Evolutionary conservation across 2,113 vertebrate species (phyloP).

Genomic region (Xiphophorus maculatus): DNA sequence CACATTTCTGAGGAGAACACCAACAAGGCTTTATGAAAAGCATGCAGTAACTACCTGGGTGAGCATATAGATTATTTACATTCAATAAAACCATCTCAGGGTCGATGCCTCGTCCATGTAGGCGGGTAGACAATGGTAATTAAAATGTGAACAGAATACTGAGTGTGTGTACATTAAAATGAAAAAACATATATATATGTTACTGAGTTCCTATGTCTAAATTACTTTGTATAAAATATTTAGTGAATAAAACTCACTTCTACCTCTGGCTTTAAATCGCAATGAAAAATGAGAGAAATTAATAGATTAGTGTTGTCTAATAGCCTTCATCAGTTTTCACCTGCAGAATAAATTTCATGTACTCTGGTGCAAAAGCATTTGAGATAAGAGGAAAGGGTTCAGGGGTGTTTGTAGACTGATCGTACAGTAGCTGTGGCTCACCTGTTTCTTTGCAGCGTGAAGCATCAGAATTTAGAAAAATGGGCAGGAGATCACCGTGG

Average conservation of each 20-base stretch:
- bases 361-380: neutral
- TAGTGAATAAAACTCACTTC: neutral
- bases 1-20: conserved; percentile 2
- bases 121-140: neutral
- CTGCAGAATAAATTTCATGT: neutral
- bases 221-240: neutral
- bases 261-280: neutral
- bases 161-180: conserved; percentile 9
- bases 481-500: conserved; percentile 53
- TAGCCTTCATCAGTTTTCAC: neutral
- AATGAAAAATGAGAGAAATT: conserved; percentile 4
- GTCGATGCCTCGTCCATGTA: conserved; percentile 20
- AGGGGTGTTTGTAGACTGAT: conserved; percentile 26
- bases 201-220: neutral
- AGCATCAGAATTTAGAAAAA: conserved; percentile 64
- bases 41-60: conserved; percentile 18
- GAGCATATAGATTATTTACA: conserved; percentile 24
- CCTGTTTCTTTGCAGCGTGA: conserved; percentile 31
- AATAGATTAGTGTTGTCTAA: conserved; percentile 5
- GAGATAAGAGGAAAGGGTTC: conserved; percentile 24
- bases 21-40: neutral
- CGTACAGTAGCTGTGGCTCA: conserved; percentile 36
- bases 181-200: conserved; percentile 1
- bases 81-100: conserved; percentile 8
- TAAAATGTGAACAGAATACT: conserved; percentile 2